phyloP scores from a whole-genome alignment of 1,140 invertebrate species.

The Rhyacophila brunnea region DNA sequence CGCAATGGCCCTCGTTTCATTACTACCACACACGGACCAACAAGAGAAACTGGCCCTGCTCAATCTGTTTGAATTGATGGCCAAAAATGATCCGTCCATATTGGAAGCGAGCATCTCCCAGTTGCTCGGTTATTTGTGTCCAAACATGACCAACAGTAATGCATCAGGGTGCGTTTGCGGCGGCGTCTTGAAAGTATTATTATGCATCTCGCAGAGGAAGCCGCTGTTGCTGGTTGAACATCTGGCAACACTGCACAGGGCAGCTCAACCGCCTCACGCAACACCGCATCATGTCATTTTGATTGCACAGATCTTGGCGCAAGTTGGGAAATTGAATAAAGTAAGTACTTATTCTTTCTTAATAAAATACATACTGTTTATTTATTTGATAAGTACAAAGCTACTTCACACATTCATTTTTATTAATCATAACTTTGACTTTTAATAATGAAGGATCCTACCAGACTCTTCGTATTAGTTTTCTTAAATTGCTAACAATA shows the following conservation, averaged over 20 bases:
- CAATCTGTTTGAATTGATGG: constrained; percentile 77
- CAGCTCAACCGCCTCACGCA: constrained; percentile 61
- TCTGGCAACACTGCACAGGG: constrained; percentile 63
- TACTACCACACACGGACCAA: constrained; percentile 78
- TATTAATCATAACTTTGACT: too few species aligned
- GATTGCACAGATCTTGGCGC: constrained; percentile 64
- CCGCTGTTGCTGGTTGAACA: constrained; percentile 68
- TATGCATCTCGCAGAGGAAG: constrained; percentile 69
- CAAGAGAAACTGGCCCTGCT: constrained; percentile 82
- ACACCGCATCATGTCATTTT: constrained; percentile 62
- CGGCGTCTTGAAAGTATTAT: constrained; percentile 66
- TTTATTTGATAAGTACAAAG: too few species aligned
- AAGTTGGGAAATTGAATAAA: constrained; percentile 63
- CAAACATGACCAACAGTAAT: constrained; percentile 39
- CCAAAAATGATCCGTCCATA: constrained; percentile 74
- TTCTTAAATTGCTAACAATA: too few species aligned
- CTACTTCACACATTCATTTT: too few species aligned
- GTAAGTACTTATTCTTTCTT: constrained; percentile 43
- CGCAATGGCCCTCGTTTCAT: constrained; percentile 75
- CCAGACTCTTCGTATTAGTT: too few species aligned
- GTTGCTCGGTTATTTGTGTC: constrained; percentile 67
- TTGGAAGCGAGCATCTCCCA: constrained; percentile 76
- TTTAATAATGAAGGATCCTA: too few species aligned
- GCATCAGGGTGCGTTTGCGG: constrained; percentile 49
- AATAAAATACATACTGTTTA: too few species aligned